Conservation (phyloP, 92 coral and sea anemone species). For the Parazoanthus swiftii region DNA sequence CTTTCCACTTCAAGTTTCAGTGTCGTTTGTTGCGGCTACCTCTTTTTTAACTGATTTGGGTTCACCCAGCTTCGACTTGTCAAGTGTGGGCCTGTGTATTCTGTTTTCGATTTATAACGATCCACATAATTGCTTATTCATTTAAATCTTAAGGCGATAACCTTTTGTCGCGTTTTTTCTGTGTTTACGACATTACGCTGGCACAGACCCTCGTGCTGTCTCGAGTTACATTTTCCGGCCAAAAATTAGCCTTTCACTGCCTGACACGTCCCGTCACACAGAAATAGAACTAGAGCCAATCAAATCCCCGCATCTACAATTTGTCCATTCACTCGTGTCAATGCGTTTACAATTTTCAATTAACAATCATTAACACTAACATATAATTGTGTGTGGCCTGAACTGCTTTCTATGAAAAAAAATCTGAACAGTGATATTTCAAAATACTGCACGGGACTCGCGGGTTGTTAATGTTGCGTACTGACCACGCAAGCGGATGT, state of each 20-base stretch:
- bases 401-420: conserved; percentile 4
- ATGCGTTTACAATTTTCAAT: conserved; percentile 82
- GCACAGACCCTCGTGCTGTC: conserved; percentile 63
- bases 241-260: conserved; percentile 49
- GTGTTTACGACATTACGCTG: conserved; percentile 39
- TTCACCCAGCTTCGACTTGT: conserved; percentile 42
- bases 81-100: conserved; percentile 62
- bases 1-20: background rate
- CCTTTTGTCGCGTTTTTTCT: conserved; percentile 66
- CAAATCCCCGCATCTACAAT: conserved; percentile 48
- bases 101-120: conserved; percentile 73
- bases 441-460: conserved; percentile 2
- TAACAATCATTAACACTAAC: conserved; percentile 67
- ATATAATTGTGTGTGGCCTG: conserved; percentile 71
- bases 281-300: conserved; percentile 59
- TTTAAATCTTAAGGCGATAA: conserved; percentile 81
- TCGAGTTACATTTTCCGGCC: conserved; percentile 59
- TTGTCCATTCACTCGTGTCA: conserved; percentile 75
- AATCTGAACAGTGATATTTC: background rate
- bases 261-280: conserved; percentile 30
- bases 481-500: background rate
- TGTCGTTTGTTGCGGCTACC: conserved; percentile 7
- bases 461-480: background rate
- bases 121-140: conserved; percentile 86
- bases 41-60: conserved; percentile 10